Percentiles rank a stretch among this genome's conserved stretches.
These are phyloP conservation scores for Oryzias woworae DNA, from an alignment of 2,113 vertebrate genomes.

Conservation along the genomic window DNA sequence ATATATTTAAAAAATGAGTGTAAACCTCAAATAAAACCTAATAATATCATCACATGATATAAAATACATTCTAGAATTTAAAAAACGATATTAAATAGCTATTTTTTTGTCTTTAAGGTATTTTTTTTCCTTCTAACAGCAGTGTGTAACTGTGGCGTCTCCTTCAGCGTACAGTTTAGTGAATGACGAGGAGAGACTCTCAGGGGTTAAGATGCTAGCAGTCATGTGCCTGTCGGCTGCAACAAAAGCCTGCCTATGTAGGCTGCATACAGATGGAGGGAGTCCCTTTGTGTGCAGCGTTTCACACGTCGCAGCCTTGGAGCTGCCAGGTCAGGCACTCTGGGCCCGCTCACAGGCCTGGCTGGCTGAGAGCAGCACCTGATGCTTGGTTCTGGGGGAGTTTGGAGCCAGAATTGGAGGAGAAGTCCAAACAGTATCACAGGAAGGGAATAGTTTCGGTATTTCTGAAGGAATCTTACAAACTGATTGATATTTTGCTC, in stretches of 20 bases:
- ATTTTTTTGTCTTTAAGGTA: constrained; percentile 9
- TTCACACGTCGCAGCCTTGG: constrained; percentile 74
- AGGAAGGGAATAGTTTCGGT: not conserved
- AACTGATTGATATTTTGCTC: too few relatives aligned
- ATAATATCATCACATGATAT: not conserved
- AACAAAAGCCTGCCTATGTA: constrained; percentile 81
- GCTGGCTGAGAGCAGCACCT: constrained; percentile 65
- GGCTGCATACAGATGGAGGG: constrained; percentile 80
- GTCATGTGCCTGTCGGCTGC: constrained; percentile 76
- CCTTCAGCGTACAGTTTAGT: constrained; percentile 38
- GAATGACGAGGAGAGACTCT: constrained; percentile 54
- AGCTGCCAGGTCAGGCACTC: constrained; percentile 71
- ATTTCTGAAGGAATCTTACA: too few relatives aligned
- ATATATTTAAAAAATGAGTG: too few relatives aligned
- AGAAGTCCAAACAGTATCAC: constrained; percentile 33
- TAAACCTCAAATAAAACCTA: not conserved
- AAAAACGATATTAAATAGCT: not conserved
- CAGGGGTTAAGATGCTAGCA: constrained; percentile 78
- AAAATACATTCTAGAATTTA: not conserved
- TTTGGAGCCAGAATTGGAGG: constrained; percentile 45
- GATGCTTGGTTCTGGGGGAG: constrained; percentile 46
- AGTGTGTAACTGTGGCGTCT: constrained; percentile 38
- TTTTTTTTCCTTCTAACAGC: constrained; percentile 6
- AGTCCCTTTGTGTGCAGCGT: constrained; percentile 76
- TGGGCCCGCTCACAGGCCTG: constrained; percentile 62